Evolutionary conservation across 2,888 invertebrate species (phyloP).

Genomic region (Drosophila acutilabella): DNA sequence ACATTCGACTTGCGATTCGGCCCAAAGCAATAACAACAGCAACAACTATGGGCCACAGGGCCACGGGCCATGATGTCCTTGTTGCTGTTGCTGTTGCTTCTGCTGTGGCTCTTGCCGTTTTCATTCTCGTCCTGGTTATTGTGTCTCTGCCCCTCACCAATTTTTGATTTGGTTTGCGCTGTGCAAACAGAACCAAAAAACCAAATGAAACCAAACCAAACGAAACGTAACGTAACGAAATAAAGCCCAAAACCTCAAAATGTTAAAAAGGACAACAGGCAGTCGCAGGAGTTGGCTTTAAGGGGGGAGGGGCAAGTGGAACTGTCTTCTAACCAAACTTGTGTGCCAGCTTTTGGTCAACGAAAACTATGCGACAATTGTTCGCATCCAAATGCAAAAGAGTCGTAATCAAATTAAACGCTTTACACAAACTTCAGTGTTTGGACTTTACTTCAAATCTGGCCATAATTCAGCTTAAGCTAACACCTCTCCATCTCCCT

Average conservation of each 20-base stretch:
- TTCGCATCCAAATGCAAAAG: slow-evolving; percentile 47
- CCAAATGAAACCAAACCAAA: slow-evolving; percentile 61
- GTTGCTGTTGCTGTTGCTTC: slow-evolving; percentile 33
- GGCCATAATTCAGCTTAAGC: slow-evolving; percentile 53
- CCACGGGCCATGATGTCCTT: slow-evolving; percentile 68
- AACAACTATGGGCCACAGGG: slow-evolving; percentile 60
- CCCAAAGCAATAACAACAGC: slow-evolving; percentile 22
- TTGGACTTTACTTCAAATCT: slow-evolving; percentile 33
- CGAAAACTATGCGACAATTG: slow-evolving; percentile 54
- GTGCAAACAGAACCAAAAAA: slow-evolving; percentile 60
- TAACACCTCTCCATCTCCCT: slow-evolving; percentile 3
- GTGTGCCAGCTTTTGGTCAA: slow-evolving; percentile 57
- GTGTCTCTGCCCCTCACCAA: slow-evolving; percentile 5
- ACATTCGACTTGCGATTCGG: slow-evolving; percentile 42
- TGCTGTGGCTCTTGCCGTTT: slow-evolving; percentile 18
- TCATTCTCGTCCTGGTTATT: slow-evolving; percentile 40
- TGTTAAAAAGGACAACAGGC: slow-evolving; percentile 72
- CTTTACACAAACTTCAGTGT: slow-evolving; percentile 27
- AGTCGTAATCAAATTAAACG: slow-evolving; percentile 70
- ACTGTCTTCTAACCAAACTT: slow-evolving; percentile 50
- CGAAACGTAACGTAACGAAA: slow-evolving; percentile 77
- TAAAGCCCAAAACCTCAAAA: slow-evolving; percentile 76
- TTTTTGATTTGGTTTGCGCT: slow-evolving; percentile 69
- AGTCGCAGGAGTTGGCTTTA: background rate
- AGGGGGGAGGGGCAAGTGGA: background rate